Conservation (phyloP, 2,113 vertebrate species). For the Felis catus region DNA sequence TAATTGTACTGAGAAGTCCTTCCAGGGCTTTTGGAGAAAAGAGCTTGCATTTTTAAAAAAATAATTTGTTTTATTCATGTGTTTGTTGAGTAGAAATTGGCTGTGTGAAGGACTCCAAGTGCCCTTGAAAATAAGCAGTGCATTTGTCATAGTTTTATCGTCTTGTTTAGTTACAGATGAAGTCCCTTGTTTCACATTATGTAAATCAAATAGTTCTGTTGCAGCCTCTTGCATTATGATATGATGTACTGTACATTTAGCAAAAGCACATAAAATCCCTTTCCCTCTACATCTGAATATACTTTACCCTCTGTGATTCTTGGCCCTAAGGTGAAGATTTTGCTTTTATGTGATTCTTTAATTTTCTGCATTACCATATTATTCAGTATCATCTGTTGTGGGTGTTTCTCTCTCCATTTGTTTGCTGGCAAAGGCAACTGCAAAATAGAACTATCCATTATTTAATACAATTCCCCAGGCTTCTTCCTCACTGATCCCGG, state of each 20-base stretch:
- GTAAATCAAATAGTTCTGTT: slow-evolving; percentile 70
- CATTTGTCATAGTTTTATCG: slow-evolving; percentile 72
- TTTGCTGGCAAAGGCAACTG: slow-evolving; percentile 22
- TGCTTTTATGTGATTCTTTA: slow-evolving; percentile 54
- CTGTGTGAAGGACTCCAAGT: slow-evolving; percentile 30
- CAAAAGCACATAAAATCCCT: slow-evolving; percentile 54
- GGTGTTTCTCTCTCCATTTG: slow-evolving; percentile 31
- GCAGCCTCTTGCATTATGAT: slow-evolving; percentile 47
- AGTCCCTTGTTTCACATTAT: slow-evolving; percentile 74
- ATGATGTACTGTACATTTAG: slow-evolving; percentile 66
- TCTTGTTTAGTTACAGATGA: slow-evolving; percentile 73
- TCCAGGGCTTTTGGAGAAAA: neutral
- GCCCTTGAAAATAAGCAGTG: slow-evolving; percentile 55
- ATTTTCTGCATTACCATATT: slow-evolving; percentile 58
- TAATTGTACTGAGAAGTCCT: neutral
- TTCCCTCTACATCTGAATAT: slow-evolving; percentile 61
- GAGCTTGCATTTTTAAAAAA: neutral
- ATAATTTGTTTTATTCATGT: neutral
- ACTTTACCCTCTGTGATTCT: slow-evolving; percentile 63
- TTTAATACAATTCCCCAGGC: neutral
- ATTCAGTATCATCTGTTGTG: slow-evolving; percentile 34
- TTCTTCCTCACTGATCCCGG: neutral
- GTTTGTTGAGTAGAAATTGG: slow-evolving; percentile 35
- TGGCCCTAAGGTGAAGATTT: neutral
- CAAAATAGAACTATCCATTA: slow-evolving; percentile 1